Percentiles rank a stretch among this genome's conserved stretches.
Evolutionary conservation across 2,888 invertebrate genomes (phyloP).

Genomic region (Mythimna ferrago): DNA sequence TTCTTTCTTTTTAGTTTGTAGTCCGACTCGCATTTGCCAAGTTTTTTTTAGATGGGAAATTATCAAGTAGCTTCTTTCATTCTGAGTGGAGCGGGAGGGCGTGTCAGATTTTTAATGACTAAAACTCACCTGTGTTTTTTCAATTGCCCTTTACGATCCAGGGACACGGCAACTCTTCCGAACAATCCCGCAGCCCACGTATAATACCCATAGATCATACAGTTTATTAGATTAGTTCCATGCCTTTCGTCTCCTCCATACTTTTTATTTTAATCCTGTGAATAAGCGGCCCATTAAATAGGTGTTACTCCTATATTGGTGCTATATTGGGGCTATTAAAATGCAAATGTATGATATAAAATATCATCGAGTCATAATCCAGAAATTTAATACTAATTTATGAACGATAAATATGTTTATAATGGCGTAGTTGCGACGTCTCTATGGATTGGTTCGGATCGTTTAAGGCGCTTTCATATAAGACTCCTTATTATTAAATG

Average conservation of each 20-base stretch:
- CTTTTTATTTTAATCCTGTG: slow-evolving; percentile 62
- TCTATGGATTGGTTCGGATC: slow-evolving; percentile 59
- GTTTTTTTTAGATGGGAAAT: no score
- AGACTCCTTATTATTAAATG: background rate
- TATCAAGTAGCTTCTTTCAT: no score
- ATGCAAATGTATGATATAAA: slow-evolving; percentile 81
- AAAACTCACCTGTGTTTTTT: no score
- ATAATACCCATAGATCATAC: slow-evolving; percentile 48
- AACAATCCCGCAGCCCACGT: background rate
- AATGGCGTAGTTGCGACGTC: slow-evolving; percentile 74
- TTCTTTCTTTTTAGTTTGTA: no score
- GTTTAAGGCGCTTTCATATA: slow-evolving; percentile 54
- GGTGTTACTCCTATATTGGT: slow-evolving; percentile 74
- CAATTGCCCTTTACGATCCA: no score
- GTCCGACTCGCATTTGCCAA: no score
- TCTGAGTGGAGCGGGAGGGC: no score
- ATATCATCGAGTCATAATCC: slow-evolving; percentile 80
- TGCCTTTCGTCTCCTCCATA: slow-evolving; percentile 41
- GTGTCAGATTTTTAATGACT: no score
- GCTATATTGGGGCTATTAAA: slow-evolving; percentile 77
- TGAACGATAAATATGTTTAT: slow-evolving; percentile 76
- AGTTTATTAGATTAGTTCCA: slow-evolving; percentile 53
- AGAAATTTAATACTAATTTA: slow-evolving; percentile 80
- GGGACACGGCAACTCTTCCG: no score
- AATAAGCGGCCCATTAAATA: slow-evolving; percentile 66